Evolutionary conservation across 1,140 invertebrate species (phyloP).

Genomic region (Bombus superbus): DNA sequence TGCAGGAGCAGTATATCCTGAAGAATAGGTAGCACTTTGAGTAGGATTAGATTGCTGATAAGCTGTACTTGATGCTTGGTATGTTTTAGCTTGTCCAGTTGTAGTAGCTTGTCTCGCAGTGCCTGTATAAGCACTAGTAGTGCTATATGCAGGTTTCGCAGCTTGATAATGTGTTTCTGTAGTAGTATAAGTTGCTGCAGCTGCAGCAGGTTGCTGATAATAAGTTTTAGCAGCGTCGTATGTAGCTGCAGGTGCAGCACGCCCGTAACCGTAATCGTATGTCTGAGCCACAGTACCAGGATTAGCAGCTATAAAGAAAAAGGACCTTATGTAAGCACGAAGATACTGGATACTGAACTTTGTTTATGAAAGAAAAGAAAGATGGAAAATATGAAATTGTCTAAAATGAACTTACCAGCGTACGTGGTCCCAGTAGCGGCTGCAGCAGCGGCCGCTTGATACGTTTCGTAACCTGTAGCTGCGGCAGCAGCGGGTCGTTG

Average conservation of each 20-base stretch:
- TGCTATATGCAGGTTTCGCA: conserved; percentile 86
- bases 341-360: background rate
- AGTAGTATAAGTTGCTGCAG: conserved; percentile 87
- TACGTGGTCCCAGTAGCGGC: conserved; percentile 86
- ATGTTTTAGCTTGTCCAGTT: conserved; percentile 83
- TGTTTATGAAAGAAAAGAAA: background rate
- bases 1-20: conserved; percentile 83
- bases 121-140: conserved; percentile 86
- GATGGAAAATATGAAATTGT: background rate
- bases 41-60: conserved; percentile 81
- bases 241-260: conserved; percentile 84
- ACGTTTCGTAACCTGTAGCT: conserved; percentile 90
- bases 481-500: conserved; percentile 88
- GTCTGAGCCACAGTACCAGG: conserved; percentile 85
- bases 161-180: conserved; percentile 87
- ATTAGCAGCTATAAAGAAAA: conserved; percentile 81
- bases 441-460: conserved; percentile 87
- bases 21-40: conserved; percentile 80
- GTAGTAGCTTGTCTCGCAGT: conserved; percentile 84
- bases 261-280: conserved; percentile 88
- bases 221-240: conserved; percentile 87
- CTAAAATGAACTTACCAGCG: conserved; percentile 78
- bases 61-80: conserved; percentile 80
- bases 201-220: conserved; percentile 87
- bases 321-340: background rate